Percentiles rank a stretch among this genome's conserved stretches.
Conservation (phyloP, 1,140 invertebrate species). For the Diorhabda carinulata region DNA sequence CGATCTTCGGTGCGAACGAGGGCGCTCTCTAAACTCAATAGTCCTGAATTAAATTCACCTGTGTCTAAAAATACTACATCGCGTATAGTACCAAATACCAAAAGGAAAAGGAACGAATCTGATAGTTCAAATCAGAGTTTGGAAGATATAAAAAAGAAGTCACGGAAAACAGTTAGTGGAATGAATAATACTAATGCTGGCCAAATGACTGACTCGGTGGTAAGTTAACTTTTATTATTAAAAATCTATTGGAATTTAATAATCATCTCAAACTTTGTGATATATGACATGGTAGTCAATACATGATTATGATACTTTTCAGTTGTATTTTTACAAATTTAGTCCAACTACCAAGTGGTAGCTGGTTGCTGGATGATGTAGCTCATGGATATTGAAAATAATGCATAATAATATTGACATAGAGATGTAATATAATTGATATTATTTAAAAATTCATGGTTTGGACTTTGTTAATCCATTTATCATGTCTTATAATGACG, state of each 20-base stretch:
- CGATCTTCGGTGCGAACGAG: conserved; percentile 57
- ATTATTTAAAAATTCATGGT: too few species aligned
- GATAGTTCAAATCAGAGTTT: conserved; percentile 66
- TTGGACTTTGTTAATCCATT: too few species aligned
- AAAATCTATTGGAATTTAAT: not conserved
- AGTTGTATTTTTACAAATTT: too few species aligned
- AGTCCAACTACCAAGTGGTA: too few species aligned
- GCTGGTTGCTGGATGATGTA: too few species aligned
- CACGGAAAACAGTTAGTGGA: conserved; percentile 53
- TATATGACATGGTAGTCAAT: too few species aligned
- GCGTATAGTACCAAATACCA: conserved; percentile 45
- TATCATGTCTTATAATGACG: too few species aligned
- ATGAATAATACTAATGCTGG: not conserved
- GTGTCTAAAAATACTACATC: conserved; percentile 25
- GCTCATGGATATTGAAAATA: too few species aligned
- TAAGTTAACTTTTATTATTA: conserved; percentile 36
- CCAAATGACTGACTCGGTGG: conserved; percentile 57
- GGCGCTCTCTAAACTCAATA: conserved; percentile 66
- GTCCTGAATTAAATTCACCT: conserved; percentile 59
- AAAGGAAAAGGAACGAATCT: conserved; percentile 72
- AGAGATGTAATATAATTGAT: too few species aligned
- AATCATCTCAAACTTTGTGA: too few species aligned
- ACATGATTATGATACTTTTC: too few species aligned
- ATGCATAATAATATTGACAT: too few species aligned
- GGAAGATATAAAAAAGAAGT: conserved; percentile 49